Percentiles rank a stretch among this genome's conserved stretches.
Evolutionary conservation across 2,797 vertebrate genomes (phyloP).

Genomic region (Acanthiza pusilla): DNA sequence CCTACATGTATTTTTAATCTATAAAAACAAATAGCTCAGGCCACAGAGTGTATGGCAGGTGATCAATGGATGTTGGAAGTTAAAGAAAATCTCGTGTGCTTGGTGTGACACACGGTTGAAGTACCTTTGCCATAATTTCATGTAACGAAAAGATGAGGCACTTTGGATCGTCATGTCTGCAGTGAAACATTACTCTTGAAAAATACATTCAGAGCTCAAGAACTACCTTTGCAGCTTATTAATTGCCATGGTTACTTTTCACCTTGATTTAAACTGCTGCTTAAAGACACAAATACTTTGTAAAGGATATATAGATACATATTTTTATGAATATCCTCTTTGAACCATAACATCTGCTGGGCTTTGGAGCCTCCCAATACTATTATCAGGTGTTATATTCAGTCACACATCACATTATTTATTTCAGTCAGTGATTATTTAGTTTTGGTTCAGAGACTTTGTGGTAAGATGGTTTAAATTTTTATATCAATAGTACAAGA

Average conservation of each 20-base stretch:
- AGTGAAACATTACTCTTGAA: not conserved
- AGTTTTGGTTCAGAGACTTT: constrained; percentile 28
- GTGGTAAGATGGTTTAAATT: not conserved
- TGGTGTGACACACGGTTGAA: not conserved
- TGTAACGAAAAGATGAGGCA: not conserved
- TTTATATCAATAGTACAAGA: constrained; percentile 4
- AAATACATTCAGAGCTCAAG: not conserved
- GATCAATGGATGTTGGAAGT: not conserved
- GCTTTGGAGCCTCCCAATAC: not conserved
- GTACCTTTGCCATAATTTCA: not conserved
- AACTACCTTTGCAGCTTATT: not conserved
- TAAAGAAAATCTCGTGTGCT: not conserved
- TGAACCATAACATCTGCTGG: not conserved
- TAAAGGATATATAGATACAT: not conserved
- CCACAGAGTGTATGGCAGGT: not conserved
- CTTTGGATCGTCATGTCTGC: not conserved
- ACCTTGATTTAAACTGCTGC: not conserved
- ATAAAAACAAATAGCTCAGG: not conserved
- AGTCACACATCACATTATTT: not conserved
- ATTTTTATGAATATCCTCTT: not conserved
- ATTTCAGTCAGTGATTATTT: constrained; percentile 6
- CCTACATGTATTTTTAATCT: not conserved
- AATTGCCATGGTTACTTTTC: not conserved
- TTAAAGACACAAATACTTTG: not conserved
- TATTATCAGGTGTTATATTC: not conserved